phyloP scores from a whole-genome alignment of 1,140 invertebrate species.

The Parasteatoda tepidariorum region DNA sequence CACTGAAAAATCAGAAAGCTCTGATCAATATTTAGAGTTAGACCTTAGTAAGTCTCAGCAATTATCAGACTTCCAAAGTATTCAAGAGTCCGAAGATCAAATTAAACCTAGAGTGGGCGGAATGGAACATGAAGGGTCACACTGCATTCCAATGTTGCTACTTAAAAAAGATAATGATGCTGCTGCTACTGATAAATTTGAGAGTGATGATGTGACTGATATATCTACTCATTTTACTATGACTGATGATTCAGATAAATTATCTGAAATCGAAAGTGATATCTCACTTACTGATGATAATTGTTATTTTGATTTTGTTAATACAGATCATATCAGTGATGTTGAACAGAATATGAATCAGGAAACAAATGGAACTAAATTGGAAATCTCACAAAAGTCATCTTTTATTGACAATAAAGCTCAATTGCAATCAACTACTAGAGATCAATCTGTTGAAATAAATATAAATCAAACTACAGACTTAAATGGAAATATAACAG shows the following conservation, averaged over 20 bases:
- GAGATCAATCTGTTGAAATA: background rate
- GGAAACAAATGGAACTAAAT: background rate
- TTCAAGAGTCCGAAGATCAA: background rate
- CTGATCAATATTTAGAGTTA: slow-evolving; percentile 30
- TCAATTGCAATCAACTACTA: background rate
- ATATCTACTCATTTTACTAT: slow-evolving; percentile 54
- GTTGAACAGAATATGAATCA: background rate
- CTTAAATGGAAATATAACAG: slow-evolving; percentile 29
- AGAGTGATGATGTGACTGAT: slow-evolving; percentile 53
- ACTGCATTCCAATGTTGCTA: background rate
- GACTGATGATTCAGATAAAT: slow-evolving; percentile 54
- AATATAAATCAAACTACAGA: background rate
- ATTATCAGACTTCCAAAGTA: background rate
- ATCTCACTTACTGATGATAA: slow-evolving; percentile 36
- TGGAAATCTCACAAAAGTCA: background rate
- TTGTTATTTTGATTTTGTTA: background rate
- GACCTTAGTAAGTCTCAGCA: background rate
- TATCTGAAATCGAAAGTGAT: slow-evolving; percentile 54
- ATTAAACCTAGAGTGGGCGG: background rate
- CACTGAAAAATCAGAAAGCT: no score
- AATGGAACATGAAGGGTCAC: background rate
- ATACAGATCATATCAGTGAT: background rate
- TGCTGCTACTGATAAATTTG: background rate
- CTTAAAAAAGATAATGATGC: background rate
- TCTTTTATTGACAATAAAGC: background rate